Conservation (phyloP, 2,797 vertebrate genomes). For the Macropus fuliginosus region DNA sequence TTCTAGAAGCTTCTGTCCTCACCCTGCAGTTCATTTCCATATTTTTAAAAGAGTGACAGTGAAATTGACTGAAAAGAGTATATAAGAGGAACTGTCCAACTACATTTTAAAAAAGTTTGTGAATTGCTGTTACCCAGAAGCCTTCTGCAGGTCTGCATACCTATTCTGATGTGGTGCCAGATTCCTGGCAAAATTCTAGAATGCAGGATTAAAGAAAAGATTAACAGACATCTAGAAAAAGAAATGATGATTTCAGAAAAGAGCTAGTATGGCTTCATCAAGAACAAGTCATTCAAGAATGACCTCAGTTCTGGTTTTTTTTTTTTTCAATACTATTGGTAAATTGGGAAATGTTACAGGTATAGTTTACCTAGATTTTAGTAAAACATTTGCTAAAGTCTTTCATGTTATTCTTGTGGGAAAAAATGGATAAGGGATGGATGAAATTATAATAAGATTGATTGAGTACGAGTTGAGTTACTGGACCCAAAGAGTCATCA, state of each 20-base stretch:
- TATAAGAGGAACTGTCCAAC: background rate
- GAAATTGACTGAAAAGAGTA: background rate
- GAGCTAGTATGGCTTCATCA: background rate
- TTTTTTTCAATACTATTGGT: background rate
- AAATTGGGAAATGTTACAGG: background rate
- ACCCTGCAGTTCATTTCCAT: background rate
- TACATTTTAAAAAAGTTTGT: background rate
- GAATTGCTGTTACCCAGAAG: background rate
- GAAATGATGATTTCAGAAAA: background rate
- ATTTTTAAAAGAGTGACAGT: background rate
- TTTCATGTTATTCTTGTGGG: no score
- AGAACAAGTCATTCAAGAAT: background rate
- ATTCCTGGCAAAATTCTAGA: background rate
- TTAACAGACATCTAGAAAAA: background rate
- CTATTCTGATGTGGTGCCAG: background rate
- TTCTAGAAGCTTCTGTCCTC: background rate
- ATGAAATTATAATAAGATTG: no score
- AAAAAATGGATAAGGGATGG: no score
- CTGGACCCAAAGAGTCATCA: no score
- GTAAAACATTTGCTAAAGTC: no score
- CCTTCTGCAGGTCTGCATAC: background rate
- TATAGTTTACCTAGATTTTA: background rate
- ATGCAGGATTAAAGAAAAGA: background rate
- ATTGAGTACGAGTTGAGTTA: no score
- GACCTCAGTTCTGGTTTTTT: background rate